These are phyloP conservation scores for Cataglyphis albicans DNA, from an alignment of 2,888 invertebrate species.

Conservation along the genomic window DNA sequence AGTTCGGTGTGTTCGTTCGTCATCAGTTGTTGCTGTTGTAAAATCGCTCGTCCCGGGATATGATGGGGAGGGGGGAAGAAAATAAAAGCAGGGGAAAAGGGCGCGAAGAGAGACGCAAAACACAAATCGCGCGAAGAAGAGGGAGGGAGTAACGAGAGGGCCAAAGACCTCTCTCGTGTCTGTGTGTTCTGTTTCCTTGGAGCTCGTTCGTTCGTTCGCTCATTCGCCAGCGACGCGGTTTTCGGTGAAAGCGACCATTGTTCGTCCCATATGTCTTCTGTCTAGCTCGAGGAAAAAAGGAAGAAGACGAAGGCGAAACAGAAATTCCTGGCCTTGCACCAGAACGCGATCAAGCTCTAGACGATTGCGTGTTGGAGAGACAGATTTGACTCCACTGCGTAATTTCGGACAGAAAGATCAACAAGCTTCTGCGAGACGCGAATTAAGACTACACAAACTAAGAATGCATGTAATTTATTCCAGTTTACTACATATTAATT, in stretches of 20 bases:
- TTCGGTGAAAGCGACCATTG: slow-evolving; percentile 73
- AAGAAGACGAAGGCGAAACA: neutral
- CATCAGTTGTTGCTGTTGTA: slow-evolving; percentile 6
- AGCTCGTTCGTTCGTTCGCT: slow-evolving; percentile 7
- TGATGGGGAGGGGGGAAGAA: neutral
- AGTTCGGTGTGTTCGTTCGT: neutral
- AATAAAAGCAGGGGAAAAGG: neutral
- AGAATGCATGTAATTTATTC: neutral
- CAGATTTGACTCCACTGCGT: slow-evolving; percentile 4
- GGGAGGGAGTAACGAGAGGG: slow-evolving; percentile 40
- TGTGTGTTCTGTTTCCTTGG: slow-evolving; percentile 1
- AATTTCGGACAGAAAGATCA: slow-evolving; percentile 6
- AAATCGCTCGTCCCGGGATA: slow-evolving; percentile 10
- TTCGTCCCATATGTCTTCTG: slow-evolving; percentile 42
- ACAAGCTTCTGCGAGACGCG: neutral
- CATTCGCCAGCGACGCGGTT: slow-evolving; percentile 55
- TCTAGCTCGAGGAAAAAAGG: slow-evolving; percentile 33
- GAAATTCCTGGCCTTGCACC: slow-evolving; percentile 28
- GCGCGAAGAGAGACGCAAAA: slow-evolving; percentile 4
- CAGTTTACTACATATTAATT: neutral
- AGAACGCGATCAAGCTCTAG: neutral
- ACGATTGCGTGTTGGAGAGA: slow-evolving; percentile 3
- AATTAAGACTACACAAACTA: neutral
- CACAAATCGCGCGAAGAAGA: slow-evolving; percentile 31
- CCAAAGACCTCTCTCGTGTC: slow-evolving; percentile 65